These are phyloP conservation scores for Brachyistius frenatus DNA, from an alignment of 2,113 vertebrate species.

Conservation along the genomic window DNA sequence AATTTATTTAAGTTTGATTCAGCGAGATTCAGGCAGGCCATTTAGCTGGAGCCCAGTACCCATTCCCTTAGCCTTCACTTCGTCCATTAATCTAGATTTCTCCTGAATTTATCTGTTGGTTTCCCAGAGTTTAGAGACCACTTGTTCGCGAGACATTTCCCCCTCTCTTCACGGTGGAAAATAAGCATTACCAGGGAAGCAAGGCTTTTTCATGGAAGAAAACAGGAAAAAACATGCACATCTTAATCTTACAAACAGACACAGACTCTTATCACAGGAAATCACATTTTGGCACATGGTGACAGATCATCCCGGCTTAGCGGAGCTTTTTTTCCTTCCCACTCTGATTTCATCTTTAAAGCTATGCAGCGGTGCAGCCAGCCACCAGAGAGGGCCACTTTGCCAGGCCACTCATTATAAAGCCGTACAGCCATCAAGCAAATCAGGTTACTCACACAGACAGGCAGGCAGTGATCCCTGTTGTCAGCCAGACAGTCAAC, in stretches of 20 bases:
- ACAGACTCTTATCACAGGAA: conserved; percentile 58
- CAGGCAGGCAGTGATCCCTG: conserved; percentile 20
- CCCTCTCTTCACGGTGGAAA: background rate
- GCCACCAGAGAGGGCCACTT: conserved; percentile 21
- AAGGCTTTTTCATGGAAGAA: conserved; percentile 15
- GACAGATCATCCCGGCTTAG: conserved; percentile 57
- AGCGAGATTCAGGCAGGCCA: conserved; percentile 30
- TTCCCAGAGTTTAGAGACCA: conserved; percentile 31
- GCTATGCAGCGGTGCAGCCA: conserved; percentile 36
- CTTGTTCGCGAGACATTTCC: conserved; percentile 31
- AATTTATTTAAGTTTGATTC: conserved; percentile 64
- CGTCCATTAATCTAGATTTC: conserved; percentile 51
- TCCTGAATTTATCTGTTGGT: conserved; percentile 35
- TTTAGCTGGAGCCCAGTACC: conserved; percentile 34
- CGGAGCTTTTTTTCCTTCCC: conserved; percentile 14
- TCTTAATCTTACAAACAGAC: conserved; percentile 63
- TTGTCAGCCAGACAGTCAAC: conserved; percentile 20
- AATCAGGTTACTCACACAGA: conserved; percentile 44
- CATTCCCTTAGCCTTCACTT: conserved; percentile 41
- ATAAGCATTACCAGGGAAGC: background rate
- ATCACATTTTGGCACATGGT: conserved; percentile 55
- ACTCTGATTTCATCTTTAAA: conserved; percentile 59
- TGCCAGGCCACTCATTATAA: conserved; percentile 27
- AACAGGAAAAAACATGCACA: conserved; percentile 23
- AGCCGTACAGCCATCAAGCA: conserved; percentile 23